phyloP scores from a whole-genome alignment of 2,888 invertebrate genomes.

The Thereva unica region DNA sequence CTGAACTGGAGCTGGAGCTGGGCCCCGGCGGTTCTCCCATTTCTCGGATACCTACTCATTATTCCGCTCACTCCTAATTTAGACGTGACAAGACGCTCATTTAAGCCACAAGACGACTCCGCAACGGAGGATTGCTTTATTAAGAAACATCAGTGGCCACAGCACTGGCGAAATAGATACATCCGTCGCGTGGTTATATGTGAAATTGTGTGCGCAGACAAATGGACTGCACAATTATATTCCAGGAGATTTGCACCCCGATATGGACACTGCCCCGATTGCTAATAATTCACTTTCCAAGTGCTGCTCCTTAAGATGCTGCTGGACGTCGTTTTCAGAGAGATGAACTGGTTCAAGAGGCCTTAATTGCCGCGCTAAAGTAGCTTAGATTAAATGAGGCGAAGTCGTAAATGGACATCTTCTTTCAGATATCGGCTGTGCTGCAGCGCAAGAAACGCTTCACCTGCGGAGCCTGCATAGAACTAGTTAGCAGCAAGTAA shows the following conservation, averaged over 20 bases:
- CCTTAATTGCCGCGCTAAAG: slow-evolving; percentile 29
- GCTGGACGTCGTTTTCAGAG: neutral
- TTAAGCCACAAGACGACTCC: slow-evolving; percentile 9
- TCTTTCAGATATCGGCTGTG: neutral
- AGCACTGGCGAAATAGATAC: slow-evolving; percentile 21
- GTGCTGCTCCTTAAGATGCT: neutral
- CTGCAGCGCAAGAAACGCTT: slow-evolving; percentile 16
- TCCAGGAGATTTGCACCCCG: slow-evolving; percentile 15
- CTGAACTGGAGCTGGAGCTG: neutral
- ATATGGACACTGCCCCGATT: neutral
- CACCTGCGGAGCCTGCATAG: neutral
- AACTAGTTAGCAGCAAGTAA: slow-evolving; percentile 7
- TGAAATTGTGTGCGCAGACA: slow-evolving; percentile 23
- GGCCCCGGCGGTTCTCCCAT: neutral
- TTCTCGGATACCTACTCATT: slow-evolving; percentile 29
- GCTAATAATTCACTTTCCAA: slow-evolving; percentile 17
- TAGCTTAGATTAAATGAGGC: slow-evolving; percentile 23
- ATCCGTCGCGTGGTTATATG: slow-evolving; percentile 30
- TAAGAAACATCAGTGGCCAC: slow-evolving; percentile 21
- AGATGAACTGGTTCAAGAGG: slow-evolving; percentile 19
- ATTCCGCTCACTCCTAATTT: slow-evolving; percentile 34
- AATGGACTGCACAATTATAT: slow-evolving; percentile 34
- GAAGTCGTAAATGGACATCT: slow-evolving; percentile 28
- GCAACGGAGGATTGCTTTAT: slow-evolving; percentile 26
- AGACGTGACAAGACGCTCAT: slow-evolving; percentile 33